Base-by-base conservation (phyloP, 2,113 vertebrate genomes). In the Spea bombifrons region DNA sequence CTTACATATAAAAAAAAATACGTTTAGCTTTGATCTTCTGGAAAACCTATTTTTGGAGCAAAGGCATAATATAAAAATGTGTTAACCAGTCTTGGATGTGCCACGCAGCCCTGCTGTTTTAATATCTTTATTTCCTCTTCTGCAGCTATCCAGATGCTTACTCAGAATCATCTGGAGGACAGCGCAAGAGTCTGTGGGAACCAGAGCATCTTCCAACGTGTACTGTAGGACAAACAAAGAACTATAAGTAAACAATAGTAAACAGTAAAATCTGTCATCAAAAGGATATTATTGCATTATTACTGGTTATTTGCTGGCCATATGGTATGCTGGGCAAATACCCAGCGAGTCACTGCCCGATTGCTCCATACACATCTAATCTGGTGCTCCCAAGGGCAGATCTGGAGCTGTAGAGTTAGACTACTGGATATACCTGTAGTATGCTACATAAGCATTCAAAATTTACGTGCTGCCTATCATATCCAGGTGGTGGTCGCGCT, bases 131-230 rank as follows among this genome's bases (percentile, higher is more conserved):
- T 70, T 76, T 71, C 66, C 55, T 71, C 52, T 8, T 6, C 46
- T 77, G 66, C 59, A 77, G 66, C 48, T 55, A 77, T 77, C 75
- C 75, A 77, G 75, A 77, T 77, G 75, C 55, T 70, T 53, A 70
- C 68, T 45, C 45, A 59, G 57, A 70, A 45, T 49, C 75, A 77
- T 77, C 66, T 77, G 75, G 75, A 76, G 66, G 0, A 77, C 66
- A 77, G 53, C n/a, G 43, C 17, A 52, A 13, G 66, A 70, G 53
- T n/a, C 63, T 77, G 55, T 77, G 74, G 49, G 73, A 75, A 75
- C 74, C 49, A 75, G 49, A 66, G 15, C 45, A 49, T 43, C 59
- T 66, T 17, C 73, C n/a, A 52, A 10, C 9, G 8, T 59, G 12
- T 13, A 2, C 12, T 13, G 3, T 59, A 13, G 10, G 55, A 13